Base-by-base conservation (phyloP, 2,797 vertebrate species). In the Helostoma temminkii region DNA sequence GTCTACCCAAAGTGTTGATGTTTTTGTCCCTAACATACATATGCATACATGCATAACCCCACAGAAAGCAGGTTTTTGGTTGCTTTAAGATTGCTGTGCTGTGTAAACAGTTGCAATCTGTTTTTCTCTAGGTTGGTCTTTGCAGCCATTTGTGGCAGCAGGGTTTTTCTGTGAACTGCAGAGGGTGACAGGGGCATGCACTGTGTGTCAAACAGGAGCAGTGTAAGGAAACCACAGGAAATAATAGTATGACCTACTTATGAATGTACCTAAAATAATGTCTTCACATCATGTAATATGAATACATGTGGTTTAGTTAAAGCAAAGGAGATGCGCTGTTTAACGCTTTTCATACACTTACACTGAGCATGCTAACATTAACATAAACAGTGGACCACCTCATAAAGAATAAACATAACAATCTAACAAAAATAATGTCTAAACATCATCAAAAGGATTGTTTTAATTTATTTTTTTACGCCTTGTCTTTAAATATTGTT, bases 1-100 rank as follows among this genome's bases (percentile, higher is more conserved):
- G 43, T 46, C 68, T 30, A 22, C 42, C 24, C n/a, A n/a, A n/a
- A 63, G 10, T 65, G 60, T 67, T 63, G 32, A 60, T 72, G 70
- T 45, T 72, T 67, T 67, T 80, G 48, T 66, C 11, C 2, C 41
- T 30, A 52, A 36, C 45, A 16, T 22, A 30, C 9, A 4, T 11
- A 14, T 19, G 24, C 24, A 30, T 10, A 15, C 7, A 12, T 12
- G 7, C 42, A 36, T 21, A 26, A 52, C 43, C 14, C 32, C 62
- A 52, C 30, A 49, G 37, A 54, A 49, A 67, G 15, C 47, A 48
- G 41, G 43, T 34, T 65, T 70, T 64, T 47, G 21, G 28, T 55
- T 68, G 10, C 12, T 67, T 36, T 70, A 63, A 46, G 22, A 32
- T 54, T 68, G 10, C 14, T 67, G 16, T 68, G 10, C 14, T 67